phyloP scores from a whole-genome alignment of 2,888 invertebrate genomes.

The Gymnoscelis rufifasciata region DNA sequence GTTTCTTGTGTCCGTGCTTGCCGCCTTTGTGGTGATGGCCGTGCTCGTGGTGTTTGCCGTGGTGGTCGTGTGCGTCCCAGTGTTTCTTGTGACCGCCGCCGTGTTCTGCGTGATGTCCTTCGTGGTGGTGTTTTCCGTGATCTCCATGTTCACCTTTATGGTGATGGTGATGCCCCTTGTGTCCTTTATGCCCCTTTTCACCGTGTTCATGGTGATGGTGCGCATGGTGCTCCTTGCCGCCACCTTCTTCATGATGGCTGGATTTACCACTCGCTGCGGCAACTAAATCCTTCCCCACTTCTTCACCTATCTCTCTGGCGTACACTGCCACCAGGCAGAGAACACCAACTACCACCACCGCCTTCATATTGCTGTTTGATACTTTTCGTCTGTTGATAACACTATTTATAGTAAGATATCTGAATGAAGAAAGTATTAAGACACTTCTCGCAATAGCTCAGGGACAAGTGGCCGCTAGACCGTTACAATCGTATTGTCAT shows the following conservation, averaged over 20 bases:
- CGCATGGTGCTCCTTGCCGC: conserved; percentile 66
- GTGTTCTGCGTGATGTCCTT: conserved; percentile 64
- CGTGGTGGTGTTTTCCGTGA: conserved; percentile 68
- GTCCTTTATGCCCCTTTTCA: conserved; percentile 65
- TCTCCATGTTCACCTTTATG: conserved; percentile 68
- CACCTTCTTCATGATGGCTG: conserved; percentile 62
- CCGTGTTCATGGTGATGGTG: conserved; percentile 69
- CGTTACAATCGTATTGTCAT: conserved; percentile 52
- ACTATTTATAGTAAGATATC: conserved; percentile 63
- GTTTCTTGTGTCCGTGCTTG: conserved; percentile 67
- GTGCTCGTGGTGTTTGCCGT: conserved; percentile 67
- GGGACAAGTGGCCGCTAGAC: conserved; percentile 58
- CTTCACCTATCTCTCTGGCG: conserved; percentile 57
- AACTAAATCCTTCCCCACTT: conserved; percentile 63
- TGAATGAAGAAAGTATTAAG: conserved; percentile 65
- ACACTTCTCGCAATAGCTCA: conserved; percentile 57
- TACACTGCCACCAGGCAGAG: conserved; percentile 64
- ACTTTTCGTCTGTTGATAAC: conserved; percentile 36
- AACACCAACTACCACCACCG: conserved; percentile 55
- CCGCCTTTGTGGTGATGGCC: conserved; percentile 71
- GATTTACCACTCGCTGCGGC: conserved; percentile 63
- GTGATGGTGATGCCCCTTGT: conserved; percentile 71
- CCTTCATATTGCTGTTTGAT: conserved; percentile 65
- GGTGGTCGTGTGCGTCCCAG: conserved; percentile 64
- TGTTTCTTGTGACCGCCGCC: conserved; percentile 70